These are phyloP conservation scores for Campopleginae sp. DNA, from an alignment of 2,888 invertebrate genomes.

Conservation along the genomic window DNA sequence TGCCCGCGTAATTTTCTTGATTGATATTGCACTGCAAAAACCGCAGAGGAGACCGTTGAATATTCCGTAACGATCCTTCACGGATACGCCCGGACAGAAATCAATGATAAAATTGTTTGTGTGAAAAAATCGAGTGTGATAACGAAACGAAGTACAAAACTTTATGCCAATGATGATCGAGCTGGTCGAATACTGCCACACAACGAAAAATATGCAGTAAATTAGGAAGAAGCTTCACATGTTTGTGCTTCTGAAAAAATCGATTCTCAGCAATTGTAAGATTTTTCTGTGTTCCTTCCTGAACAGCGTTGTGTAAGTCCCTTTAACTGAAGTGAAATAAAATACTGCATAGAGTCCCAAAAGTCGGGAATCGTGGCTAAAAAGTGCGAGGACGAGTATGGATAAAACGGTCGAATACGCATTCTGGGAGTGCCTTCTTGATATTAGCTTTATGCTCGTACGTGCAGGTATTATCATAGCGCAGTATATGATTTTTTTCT, in stretches of 20 bases:
- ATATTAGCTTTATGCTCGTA: slow-evolving; percentile 28
- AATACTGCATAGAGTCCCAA: background rate
- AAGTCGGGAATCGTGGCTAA: background rate
- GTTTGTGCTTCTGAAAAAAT: background rate
- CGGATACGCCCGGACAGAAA: background rate
- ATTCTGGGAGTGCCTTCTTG: slow-evolving; percentile 34
- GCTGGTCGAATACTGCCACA: too few relatives aligned
- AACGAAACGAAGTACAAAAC: too few relatives aligned
- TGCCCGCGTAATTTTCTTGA: background rate
- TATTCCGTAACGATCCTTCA: background rate
- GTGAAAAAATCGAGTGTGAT: background rate
- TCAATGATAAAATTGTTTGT: background rate
- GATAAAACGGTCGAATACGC: slow-evolving; percentile 40
- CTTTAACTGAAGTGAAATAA: background rate
- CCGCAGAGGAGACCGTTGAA: background rate
- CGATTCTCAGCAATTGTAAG: background rate
- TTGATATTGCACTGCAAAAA: background rate
- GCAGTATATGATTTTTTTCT: background rate
- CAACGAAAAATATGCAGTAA: background rate
- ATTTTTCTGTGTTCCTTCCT: background rate
- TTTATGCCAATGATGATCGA: too few relatives aligned
- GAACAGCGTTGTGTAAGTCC: background rate
- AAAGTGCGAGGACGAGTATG: slow-evolving; percentile 27
- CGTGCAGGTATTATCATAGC: slow-evolving; percentile 28
- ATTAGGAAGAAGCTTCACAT: background rate